Conservation (phyloP, 64 coral and sea anemone species). For the Hydrozoanthus tunicans region DNA sequence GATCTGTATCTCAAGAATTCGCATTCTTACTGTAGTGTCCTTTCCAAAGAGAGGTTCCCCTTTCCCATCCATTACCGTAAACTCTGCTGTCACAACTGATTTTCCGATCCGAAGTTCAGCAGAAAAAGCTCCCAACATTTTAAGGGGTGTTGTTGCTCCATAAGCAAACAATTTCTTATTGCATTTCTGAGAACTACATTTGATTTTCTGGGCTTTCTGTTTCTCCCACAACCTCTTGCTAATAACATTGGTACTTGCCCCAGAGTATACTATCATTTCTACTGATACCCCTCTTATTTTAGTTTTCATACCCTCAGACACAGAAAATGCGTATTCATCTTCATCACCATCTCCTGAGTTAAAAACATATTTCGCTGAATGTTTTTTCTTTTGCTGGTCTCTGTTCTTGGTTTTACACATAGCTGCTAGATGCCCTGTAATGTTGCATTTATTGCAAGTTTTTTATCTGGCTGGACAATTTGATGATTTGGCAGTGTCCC, state of each 20-base stretch:
- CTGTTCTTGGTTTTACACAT: slow-evolving; percentile 45
- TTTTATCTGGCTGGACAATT: slow-evolving; percentile 46
- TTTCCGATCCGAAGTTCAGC: slow-evolving; percentile 19
- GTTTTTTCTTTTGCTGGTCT: slow-evolving; percentile 29
- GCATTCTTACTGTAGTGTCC: slow-evolving; percentile 16
- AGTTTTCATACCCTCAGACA: background rate
- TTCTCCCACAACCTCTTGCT: slow-evolving; percentile 42
- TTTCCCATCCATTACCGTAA: slow-evolving; percentile 28
- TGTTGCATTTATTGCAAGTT: slow-evolving; percentile 30
- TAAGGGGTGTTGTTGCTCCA: slow-evolving; percentile 43
- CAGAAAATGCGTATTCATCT: slow-evolving; percentile 38
- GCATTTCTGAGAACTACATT: slow-evolving; percentile 21
- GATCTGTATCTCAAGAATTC: slow-evolving; percentile 18
- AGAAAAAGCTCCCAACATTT: slow-evolving; percentile 26
- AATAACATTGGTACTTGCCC: slow-evolving; percentile 53
- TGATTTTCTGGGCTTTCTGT: slow-evolving; percentile 19
- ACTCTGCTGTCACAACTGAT: slow-evolving; percentile 26
- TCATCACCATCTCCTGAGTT: slow-evolving; percentile 15
- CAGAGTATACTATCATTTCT: slow-evolving; percentile 48
- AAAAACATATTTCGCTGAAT: slow-evolving; percentile 14
- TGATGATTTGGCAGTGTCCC: slow-evolving; percentile 40
- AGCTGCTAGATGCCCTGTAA: slow-evolving; percentile 44
- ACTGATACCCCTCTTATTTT: slow-evolving; percentile 33
- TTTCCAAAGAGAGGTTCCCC: background rate
- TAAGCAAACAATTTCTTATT: slow-evolving; percentile 34